Percentiles rank a stretch among this genome's conserved stretches.
phyloP scores from a whole-genome alignment of 2,113 vertebrate genomes.

The Notiomystis cincta region DNA sequence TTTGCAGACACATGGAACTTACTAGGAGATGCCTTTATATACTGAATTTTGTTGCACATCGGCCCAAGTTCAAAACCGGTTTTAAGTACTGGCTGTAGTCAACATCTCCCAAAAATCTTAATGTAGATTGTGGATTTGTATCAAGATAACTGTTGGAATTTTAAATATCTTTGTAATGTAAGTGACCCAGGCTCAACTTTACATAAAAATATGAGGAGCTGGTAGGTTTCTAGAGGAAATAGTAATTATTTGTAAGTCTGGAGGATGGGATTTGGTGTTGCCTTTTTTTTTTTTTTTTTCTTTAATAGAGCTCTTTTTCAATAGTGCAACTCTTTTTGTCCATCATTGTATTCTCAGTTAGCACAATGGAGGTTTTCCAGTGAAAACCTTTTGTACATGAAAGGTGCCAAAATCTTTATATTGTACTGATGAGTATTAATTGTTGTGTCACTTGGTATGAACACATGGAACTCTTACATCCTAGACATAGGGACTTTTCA shows the following conservation, averaged over 20 bases:
- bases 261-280: background rate
- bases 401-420: background rate
- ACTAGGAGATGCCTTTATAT: background rate
- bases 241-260: background rate
- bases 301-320: background rate
- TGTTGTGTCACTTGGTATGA: background rate
- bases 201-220: background rate
- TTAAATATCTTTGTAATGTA: background rate
- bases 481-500: background rate
- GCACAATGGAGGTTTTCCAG: background rate
- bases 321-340: background rate
- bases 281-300: background rate
- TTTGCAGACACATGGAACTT: background rate
- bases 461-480: background rate
- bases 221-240: background rate
- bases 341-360: background rate
- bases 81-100: background rate
- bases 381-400: background rate
- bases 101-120: background rate
- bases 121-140: background rate
- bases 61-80: background rate
- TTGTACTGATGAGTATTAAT: background rate
- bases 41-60: background rate
- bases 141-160: background rate
- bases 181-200: background rate